phyloP scores from a whole-genome alignment of 2,888 invertebrate genomes.

The Operophtera brumata region DNA sequence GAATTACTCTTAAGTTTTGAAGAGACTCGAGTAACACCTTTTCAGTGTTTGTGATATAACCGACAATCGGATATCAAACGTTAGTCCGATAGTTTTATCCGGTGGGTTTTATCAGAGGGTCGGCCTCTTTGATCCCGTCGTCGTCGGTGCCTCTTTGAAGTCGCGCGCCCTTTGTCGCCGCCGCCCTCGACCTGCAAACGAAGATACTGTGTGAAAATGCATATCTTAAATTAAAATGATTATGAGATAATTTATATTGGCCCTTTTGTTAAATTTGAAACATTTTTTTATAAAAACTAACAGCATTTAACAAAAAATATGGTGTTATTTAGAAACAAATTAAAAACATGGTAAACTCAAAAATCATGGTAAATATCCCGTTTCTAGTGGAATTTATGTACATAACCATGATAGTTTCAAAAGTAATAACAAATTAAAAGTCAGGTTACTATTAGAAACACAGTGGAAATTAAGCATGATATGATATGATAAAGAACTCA shows the following conservation, averaged over 20 bases:
- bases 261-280: too few relatives aligned
- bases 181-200: slow-evolving; percentile 57
- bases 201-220: slow-evolving; percentile 47
- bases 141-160: slow-evolving; percentile 60
- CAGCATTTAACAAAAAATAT: too few relatives aligned
- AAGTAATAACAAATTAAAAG: too few relatives aligned
- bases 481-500: too few relatives aligned
- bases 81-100: slow-evolving; percentile 60
- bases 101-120: slow-evolving; percentile 56
- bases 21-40: slow-evolving; percentile 51
- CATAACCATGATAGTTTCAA: too few relatives aligned
- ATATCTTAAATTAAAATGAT: slow-evolving; percentile 18
- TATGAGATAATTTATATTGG: background rate
- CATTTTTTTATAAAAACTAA: too few relatives aligned
- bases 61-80: slow-evolving; percentile 71
- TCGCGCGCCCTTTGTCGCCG: slow-evolving; percentile 59
- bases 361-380: too few relatives aligned
- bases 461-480: too few relatives aligned
- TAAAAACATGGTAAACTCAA: too few relatives aligned
- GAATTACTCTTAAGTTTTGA: slow-evolving; percentile 33
- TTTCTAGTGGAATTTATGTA: too few relatives aligned
- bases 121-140: slow-evolving; percentile 60
- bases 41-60: slow-evolving; percentile 58
- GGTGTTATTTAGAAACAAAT: too few relatives aligned
- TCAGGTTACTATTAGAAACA: too few relatives aligned